Percentiles rank a stretch among this genome's conserved stretches.
phyloP scores from a whole-genome alignment of 2,888 invertebrate genomes.

The Bhutanitis thaidina region DNA sequence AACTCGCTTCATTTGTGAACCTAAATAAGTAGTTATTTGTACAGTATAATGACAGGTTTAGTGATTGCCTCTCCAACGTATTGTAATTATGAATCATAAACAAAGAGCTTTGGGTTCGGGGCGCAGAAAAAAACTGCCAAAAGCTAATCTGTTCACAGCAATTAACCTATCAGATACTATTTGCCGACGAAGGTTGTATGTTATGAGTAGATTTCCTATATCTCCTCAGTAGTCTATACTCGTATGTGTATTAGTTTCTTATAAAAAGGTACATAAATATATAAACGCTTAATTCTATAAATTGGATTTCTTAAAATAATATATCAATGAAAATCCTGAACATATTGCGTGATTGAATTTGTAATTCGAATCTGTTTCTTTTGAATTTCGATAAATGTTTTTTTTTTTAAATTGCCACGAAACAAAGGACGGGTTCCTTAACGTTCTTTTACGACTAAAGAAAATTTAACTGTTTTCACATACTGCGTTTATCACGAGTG shows the following conservation, averaged over 20 bases:
- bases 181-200: slow-evolving; percentile 65
- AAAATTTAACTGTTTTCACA: slow-evolving; percentile 52
- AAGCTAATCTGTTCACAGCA: slow-evolving; percentile 70
- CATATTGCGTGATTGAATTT: slow-evolving; percentile 38
- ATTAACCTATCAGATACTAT: slow-evolving; percentile 74
- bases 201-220: slow-evolving; percentile 48
- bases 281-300: no score
- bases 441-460: slow-evolving; percentile 31
- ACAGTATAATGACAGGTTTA: slow-evolving; percentile 71
- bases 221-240: neutral
- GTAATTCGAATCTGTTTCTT: slow-evolving; percentile 31
- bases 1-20: slow-evolving; percentile 49
- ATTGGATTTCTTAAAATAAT: no score
- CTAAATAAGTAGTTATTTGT: slow-evolving; percentile 73
- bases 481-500: slow-evolving; percentile 48
- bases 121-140: slow-evolving; percentile 65
- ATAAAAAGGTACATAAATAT: neutral
- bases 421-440: slow-evolving; percentile 53
- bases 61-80: slow-evolving; percentile 65
- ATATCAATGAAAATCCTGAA: no score
- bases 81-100: slow-evolving; percentile 77
- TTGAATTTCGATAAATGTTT: slow-evolving; percentile 36
- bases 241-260: neutral
- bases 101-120: slow-evolving; percentile 52
- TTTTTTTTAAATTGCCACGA: slow-evolving; percentile 46